phyloP scores from a whole-genome alignment of 2,113 vertebrate species.

The Desmodus rotundus region DNA sequence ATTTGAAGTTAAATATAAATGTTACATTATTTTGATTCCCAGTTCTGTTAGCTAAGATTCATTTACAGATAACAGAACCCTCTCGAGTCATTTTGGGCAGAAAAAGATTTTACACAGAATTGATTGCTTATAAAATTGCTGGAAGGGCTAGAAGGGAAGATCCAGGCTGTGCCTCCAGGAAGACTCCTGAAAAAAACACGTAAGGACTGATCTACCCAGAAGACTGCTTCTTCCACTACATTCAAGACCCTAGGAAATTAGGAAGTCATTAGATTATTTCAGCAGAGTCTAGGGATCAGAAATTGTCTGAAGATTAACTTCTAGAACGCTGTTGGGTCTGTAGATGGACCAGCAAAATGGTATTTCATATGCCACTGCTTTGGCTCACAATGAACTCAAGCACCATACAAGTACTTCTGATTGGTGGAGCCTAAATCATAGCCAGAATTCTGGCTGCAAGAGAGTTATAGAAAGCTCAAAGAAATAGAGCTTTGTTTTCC shows the following conservation, averaged over 20 bases:
- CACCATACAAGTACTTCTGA: neutral
- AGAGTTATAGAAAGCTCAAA: too few relatives aligned
- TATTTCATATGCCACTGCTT: neutral
- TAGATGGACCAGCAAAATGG: neutral
- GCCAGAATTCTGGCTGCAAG: neutral
- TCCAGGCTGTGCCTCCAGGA: neutral
- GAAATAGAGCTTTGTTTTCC: neutral
- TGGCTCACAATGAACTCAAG: neutral
- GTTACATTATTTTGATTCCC: neutral
- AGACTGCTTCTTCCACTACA: neutral
- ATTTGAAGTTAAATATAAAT: neutral
- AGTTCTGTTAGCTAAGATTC: neutral
- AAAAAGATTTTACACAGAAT: neutral
- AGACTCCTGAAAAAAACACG: neutral
- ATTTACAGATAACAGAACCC: neutral
- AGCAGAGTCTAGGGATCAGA: neutral
- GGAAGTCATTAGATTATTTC: neutral
- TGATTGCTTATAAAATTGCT: neutral
- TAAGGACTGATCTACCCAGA: neutral
- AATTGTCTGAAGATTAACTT: neutral
- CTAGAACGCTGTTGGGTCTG: neutral
- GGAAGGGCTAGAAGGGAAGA: neutral
- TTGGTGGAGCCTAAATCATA: neutral
- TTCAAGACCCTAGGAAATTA: neutral
- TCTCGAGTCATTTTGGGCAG: neutral